These are phyloP conservation scores for Falco punctatus DNA, from an alignment of 2,113 vertebrate genomes.

Conservation along the genomic window DNA sequence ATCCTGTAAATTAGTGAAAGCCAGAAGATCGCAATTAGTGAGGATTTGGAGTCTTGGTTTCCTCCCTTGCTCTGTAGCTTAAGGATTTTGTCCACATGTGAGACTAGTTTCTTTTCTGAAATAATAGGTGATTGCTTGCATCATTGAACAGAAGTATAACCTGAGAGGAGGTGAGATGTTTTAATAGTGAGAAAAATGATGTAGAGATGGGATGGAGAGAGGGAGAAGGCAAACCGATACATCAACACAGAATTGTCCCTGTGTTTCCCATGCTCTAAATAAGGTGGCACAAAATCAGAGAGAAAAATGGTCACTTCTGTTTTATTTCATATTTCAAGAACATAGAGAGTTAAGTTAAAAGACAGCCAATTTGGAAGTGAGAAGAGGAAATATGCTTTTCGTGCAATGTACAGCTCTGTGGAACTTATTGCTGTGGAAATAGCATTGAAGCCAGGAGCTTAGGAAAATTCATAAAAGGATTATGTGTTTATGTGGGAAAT, in stretches of 20 bases:
- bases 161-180: not conserved
- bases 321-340: not conserved
- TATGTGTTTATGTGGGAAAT: not conserved
- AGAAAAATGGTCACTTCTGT: not conserved
- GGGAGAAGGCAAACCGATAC: not conserved
- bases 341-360: not conserved
- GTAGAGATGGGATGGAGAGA: not conserved
- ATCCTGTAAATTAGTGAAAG: slow-evolving; percentile 67
- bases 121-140: not conserved
- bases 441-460: not conserved
- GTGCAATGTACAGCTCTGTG: not conserved
- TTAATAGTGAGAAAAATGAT: not conserved
- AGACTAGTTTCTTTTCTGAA: slow-evolving; percentile 13
- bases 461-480: not conserved
- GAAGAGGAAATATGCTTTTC: not conserved
- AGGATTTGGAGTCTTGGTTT: slow-evolving; percentile 64
- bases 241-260: not conserved
- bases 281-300: not conserved
- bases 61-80: slow-evolving; percentile 13
- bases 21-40: slow-evolving; percentile 67
- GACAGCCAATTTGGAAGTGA: not conserved
- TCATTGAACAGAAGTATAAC: not conserved
- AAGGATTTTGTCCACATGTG: slow-evolving; percentile 26
- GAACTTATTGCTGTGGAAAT: not conserved
- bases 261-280: not conserved